Evolutionary conservation across 2,113 vertebrate genomes (phyloP).

Genomic region (Phainopepla nitens): DNA sequence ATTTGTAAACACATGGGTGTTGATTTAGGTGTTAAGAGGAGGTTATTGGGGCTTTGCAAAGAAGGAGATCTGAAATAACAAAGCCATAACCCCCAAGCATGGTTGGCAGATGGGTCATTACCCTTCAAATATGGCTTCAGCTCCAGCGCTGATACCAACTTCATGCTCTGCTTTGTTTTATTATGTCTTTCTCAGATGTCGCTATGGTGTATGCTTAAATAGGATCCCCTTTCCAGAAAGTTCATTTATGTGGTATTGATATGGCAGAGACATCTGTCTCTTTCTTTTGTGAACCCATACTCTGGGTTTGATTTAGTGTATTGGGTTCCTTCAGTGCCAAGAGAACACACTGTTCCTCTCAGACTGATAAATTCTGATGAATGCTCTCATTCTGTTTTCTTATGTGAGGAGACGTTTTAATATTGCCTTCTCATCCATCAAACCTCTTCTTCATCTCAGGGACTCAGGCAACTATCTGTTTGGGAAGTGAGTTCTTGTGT

Average conservation of each 20-base stretch:
- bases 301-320: constrained; percentile 56
- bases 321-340: constrained; percentile 36
- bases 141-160: background rate
- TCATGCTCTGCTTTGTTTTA: background rate
- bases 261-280: constrained; percentile 1
- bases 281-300: background rate
- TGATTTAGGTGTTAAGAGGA: background rate
- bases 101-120: background rate
- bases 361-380: constrained; percentile 68
- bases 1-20: background rate
- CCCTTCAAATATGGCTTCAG: background rate
- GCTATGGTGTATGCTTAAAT: background rate
- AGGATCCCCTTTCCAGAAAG: constrained; percentile 6
- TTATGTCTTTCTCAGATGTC: constrained; percentile 32
- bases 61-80: background rate
- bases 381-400: constrained; percentile 63
- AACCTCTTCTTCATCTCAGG: constrained; percentile 40
- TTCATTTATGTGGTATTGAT: constrained; percentile 46
- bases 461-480: constrained; percentile 10
- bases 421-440: constrained; percentile 67
- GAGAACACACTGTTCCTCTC: constrained; percentile 55
- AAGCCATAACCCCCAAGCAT: background rate
- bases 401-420: constrained; percentile 60
- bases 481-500: constrained; percentile 53
- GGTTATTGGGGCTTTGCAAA: background rate